Conservation (phyloP, 2,797 vertebrate species). For the Heliangelus exortis region DNA sequence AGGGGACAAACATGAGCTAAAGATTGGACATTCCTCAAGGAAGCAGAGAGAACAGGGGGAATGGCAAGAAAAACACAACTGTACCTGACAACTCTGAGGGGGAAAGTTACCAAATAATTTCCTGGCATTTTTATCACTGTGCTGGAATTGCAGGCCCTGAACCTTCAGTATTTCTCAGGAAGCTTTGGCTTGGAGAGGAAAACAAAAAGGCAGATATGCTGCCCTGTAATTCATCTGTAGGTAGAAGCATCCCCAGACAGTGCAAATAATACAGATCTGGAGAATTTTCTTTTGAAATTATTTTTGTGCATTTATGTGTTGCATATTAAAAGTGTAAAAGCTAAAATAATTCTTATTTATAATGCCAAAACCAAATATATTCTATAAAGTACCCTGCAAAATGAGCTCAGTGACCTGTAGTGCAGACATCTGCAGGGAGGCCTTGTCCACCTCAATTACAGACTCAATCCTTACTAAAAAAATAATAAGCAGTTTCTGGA, state of each 20-base stretch:
- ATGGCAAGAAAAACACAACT: background rate
- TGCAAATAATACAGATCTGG: background rate
- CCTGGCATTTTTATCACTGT: background rate
- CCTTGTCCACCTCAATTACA: background rate
- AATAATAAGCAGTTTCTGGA: background rate
- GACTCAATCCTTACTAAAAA: background rate
- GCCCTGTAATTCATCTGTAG: too few species aligned
- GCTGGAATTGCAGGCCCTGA: background rate
- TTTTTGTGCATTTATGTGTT: background rate
- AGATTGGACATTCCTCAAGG: background rate
- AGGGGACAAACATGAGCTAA: background rate
- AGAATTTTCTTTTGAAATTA: background rate
- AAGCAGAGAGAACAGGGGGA: background rate
- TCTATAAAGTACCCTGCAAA: background rate
- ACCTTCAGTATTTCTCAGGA: background rate
- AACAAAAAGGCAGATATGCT: background rate
- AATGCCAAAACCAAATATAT: background rate
- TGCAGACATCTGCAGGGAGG: background rate
- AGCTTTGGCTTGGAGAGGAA: background rate
- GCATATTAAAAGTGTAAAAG: background rate
- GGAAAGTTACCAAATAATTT: background rate
- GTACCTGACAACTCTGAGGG: background rate
- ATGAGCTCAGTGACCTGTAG: background rate
- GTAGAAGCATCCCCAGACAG: rapidly evolving
- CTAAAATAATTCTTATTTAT: background rate